Base-by-base conservation (phyloP, 1,140 invertebrate species). In the Hydropsyche tenuis region DNA sequence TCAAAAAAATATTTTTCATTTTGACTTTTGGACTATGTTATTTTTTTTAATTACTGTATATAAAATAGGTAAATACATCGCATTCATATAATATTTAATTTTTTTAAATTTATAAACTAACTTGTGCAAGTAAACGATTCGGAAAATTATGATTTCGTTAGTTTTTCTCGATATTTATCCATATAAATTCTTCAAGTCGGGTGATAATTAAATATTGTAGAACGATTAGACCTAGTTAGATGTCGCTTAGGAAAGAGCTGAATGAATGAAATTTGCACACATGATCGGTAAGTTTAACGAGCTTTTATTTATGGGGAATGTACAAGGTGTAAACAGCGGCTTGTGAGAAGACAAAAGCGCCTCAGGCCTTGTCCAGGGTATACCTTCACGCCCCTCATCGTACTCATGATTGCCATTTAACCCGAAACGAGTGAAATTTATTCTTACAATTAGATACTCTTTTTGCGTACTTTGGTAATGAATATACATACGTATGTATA, bases 321-420 rank as follows among this genome's bases (percentile, higher is more conserved):
- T 70, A 70, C 68, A 70, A 70, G 68, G 68, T 70, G 68, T 70
- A 70, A 70, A 70, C 68, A 70, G 68, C 68, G 68, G 68, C 68
- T 56, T 46, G 48, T 70, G 68, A 37, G 30, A 70, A 70, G 68
- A 70, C 68, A 70, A 70, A 70, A 48, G 48, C 25, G 68, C 68
- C 68, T 42, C 18, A 25, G 68, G 68, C 68, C 51, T 30, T 70
- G 68, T 70, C 68, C 68, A 70, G 48, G 68, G 46, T 48, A 37
- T 37, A 70, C 68, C 68, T 70, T 70, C 48, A 70, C 68, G 68
- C 68, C 68, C 68, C 68, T 70, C 68, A 70, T 70, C 68, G 45
- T 23, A 48, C 68, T 70, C 68, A 70, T 70, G 68, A 70, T 70
- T 23, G 68, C 68, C 68, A 56, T 56, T 70, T 70, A 70, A 70